Percentiles rank a stretch among this genome's conserved stretches.
phyloP scores from a whole-genome alignment of 2,113 vertebrate genomes.

The Gavialis gangeticus region DNA sequence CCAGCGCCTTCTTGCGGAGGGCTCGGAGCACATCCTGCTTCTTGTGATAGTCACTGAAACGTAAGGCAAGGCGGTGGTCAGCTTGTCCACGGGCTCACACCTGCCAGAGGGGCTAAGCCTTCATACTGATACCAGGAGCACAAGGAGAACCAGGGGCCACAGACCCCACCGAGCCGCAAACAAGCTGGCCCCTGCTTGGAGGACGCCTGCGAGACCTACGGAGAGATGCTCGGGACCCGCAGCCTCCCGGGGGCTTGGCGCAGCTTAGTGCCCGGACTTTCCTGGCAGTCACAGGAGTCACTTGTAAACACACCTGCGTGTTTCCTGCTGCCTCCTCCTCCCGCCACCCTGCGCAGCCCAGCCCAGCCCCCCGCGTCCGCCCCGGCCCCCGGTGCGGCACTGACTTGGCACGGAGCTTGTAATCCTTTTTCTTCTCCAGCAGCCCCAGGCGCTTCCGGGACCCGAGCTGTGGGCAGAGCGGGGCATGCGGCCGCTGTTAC shows the following conservation, averaged over 20 bases:
- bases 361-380: no score
- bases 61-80: accelerated
- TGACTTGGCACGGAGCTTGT: slow-evolving; percentile 92
- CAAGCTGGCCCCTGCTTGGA: no score
- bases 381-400: slow-evolving; percentile 31
- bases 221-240: neutral
- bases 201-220: no score
- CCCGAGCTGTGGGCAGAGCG: slow-evolving; percentile 78
- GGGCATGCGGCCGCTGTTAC: slow-evolving; percentile 63
- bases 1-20: slow-evolving; percentile 91
- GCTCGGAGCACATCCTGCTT: slow-evolving; percentile 91
- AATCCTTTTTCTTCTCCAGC: slow-evolving; percentile 96
- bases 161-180: no score
- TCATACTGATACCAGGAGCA: no score
- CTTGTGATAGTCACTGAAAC: slow-evolving; percentile 90
- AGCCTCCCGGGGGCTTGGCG: no score
- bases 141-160: no score
- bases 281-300: no score
- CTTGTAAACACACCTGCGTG: no score
- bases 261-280: no score
- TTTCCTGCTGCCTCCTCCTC: neutral
- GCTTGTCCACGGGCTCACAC: accelerated
- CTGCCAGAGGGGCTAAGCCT: no score
- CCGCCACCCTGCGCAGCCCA: no score
- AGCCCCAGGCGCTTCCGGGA: slow-evolving; percentile 88